These are phyloP conservation scores for Cebidichthys violaceus DNA, from an alignment of 2,113 vertebrate genomes.

Conservation along the genomic window DNA sequence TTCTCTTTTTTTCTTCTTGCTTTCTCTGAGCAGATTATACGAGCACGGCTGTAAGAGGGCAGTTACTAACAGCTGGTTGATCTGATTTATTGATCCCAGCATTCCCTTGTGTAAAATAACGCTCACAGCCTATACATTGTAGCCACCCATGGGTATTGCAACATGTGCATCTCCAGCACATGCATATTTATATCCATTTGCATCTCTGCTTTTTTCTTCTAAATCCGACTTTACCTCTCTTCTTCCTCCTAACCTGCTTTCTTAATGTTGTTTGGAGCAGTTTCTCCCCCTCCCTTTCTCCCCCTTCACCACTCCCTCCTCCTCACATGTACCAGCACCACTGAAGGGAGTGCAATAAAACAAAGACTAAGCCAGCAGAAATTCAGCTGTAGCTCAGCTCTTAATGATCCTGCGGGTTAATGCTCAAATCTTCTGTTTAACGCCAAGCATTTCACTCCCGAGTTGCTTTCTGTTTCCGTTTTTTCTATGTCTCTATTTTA, in stretches of 20 bases:
- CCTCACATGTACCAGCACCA: conserved; percentile 60
- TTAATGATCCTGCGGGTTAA: conserved; percentile 35
- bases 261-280: conserved; percentile 42
- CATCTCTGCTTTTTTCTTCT: too few relatives aligned
- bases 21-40: not conserved
- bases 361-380: conserved; percentile 52
- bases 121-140: too few relatives aligned
- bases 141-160: too few relatives aligned
- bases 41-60: not conserved
- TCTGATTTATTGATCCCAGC: not conserved
- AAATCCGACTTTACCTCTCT: not conserved
- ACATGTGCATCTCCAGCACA: not conserved
- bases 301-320: conserved; percentile 51
- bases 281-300: conserved; percentile 24
- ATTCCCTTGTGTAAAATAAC: not conserved
- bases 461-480: not conserved
- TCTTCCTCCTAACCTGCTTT: conserved; percentile 28
- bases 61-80: not conserved
- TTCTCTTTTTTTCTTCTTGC: not conserved
- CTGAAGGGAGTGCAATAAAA: conserved; percentile 57
- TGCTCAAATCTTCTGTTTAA: conserved; percentile 13
- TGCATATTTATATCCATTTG: not conserved
- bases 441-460: conserved; percentile 2
- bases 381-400: conserved; percentile 37
- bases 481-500: not conserved